Conservation (phyloP, 1,140 invertebrate species). For the Hermetia illucens region DNA sequence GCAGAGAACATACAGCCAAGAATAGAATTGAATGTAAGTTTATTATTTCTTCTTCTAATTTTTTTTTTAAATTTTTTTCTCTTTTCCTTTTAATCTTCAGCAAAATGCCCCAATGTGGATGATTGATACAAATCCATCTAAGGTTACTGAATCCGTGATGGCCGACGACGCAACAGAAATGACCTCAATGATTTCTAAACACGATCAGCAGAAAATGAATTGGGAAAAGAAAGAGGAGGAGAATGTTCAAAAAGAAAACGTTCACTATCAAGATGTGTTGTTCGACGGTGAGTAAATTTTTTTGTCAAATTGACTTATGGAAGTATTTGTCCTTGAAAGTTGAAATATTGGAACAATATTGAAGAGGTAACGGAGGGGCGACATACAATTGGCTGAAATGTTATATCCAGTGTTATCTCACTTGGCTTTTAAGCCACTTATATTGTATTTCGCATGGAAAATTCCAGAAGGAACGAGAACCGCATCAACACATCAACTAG, state of each 20-base stretch:
- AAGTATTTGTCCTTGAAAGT: no score
- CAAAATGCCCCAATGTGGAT: slow-evolving; percentile 29
- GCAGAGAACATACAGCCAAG: slow-evolving; percentile 36
- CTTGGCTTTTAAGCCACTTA: no score
- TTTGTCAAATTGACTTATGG: no score
- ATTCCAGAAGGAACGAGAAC: no score
- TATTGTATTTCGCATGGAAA: no score
- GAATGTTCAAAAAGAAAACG: slow-evolving; percentile 42
- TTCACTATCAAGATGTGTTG: slow-evolving; percentile 80
- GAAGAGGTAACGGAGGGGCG: no score
- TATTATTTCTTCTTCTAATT: neutral
- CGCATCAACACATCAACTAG: no score
- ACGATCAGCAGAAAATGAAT: slow-evolving; percentile 35
- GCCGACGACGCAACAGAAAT: slow-evolving; percentile 7
- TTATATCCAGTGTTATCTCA: no score
- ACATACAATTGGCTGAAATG: no score
- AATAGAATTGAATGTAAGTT: slow-evolving; percentile 14
- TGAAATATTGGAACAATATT: no score
- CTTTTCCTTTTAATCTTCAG: slow-evolving; percentile 14
- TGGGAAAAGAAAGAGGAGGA: slow-evolving; percentile 49
- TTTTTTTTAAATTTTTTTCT: neutral
- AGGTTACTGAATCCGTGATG: slow-evolving; percentile 4
- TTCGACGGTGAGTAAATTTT: slow-evolving; percentile 69
- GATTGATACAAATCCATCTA: slow-evolving; percentile 15
- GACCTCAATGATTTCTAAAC: slow-evolving; percentile 12